These are phyloP conservation scores for Panurus biarmicus DNA, from an alignment of 2,113 vertebrate genomes.

Conservation along the genomic window DNA sequence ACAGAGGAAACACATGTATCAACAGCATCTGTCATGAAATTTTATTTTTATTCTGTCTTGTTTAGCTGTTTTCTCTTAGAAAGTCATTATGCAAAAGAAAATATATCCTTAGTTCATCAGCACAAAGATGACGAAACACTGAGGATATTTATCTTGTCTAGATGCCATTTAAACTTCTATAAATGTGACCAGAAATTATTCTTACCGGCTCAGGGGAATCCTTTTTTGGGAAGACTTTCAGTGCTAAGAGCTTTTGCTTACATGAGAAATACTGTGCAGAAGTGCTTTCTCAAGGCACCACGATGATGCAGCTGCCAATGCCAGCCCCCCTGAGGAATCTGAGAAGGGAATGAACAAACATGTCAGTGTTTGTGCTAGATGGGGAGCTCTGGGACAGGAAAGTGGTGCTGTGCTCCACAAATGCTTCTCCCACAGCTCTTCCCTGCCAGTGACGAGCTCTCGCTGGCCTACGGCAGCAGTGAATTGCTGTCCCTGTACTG, in stretches of 20 bases:
- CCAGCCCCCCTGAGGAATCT: background rate
- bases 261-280: background rate
- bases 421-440: background rate
- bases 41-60: background rate
- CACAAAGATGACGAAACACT: background rate
- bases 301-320: background rate
- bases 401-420: background rate
- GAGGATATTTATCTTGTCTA: background rate
- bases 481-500: background rate
- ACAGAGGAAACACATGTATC: background rate
- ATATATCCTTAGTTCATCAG: background rate
- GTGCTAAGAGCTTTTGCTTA: background rate
- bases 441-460: background rate
- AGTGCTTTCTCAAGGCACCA: background rate
- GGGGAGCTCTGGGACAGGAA: background rate
- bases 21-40: background rate
- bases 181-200: background rate
- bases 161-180: background rate
- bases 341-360: background rate
- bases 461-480: background rate
- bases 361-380: background rate
- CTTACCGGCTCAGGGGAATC: conserved; percentile 1
- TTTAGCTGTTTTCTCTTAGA: conserved; percentile 23
- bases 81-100: background rate
- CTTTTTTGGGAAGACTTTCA: background rate